phyloP scores from a whole-genome alignment of 2,888 invertebrate genomes.

The Steinernema carpocapsae region DNA sequence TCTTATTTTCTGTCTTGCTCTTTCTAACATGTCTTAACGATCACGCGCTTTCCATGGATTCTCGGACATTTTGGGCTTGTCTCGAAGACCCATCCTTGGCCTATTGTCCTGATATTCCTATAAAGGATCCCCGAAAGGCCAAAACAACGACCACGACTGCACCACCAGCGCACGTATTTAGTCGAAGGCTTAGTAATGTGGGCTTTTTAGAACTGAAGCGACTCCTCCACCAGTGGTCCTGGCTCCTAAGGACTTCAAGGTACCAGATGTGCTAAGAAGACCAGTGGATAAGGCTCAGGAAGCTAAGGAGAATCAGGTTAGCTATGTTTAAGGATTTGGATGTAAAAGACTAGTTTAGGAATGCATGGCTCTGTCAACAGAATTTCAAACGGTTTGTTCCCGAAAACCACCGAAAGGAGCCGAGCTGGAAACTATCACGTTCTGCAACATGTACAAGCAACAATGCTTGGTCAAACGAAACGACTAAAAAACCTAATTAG shows the following conservation, averaged over 20 bases:
- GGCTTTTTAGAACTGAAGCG: background rate
- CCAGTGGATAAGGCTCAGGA: background rate
- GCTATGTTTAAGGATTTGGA: background rate
- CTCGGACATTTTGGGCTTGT: conserved; percentile 15
- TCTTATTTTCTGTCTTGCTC: background rate
- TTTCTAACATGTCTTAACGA: background rate
- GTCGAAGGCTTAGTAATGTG: background rate
- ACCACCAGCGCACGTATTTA: background rate
- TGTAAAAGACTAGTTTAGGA: background rate
- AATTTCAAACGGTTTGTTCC: background rate
- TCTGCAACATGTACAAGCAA: conserved; percentile 24
- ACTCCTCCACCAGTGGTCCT: background rate
- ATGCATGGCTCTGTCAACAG: background rate
- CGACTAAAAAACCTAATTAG: too few species aligned
- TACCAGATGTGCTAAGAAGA: too few species aligned
- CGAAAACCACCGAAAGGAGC: conserved; percentile 6
- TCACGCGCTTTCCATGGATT: conserved; percentile 9
- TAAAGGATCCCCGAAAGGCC: background rate
- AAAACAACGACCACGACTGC: conserved; percentile 10
- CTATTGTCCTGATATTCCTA: conserved; percentile 5
- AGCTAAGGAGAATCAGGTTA: background rate
- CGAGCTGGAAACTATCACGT: conserved; percentile 13
- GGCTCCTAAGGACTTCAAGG: background rate
- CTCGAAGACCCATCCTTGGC: background rate
- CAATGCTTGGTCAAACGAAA: background rate